Conservation (phyloP, 1,140 invertebrate genomes). For the Zaprionus camerounensis region DNA sequence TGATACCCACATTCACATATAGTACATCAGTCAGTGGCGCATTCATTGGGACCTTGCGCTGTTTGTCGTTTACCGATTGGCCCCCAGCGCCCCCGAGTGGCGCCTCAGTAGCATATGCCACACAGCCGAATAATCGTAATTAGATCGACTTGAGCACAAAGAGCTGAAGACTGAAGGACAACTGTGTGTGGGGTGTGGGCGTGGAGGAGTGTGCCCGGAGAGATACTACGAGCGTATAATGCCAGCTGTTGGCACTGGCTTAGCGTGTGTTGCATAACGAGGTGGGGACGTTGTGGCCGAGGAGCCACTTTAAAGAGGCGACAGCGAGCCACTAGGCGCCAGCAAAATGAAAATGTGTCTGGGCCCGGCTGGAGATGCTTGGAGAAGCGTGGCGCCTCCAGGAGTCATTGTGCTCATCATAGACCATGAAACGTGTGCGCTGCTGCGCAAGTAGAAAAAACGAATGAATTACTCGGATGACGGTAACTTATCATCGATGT, state of each 20-base stretch:
- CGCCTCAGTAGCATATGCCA: constrained; percentile 64
- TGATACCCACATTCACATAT: neutral
- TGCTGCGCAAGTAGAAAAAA: neutral
- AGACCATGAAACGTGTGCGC: neutral
- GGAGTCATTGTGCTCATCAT: constrained; percentile 24
- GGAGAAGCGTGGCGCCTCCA: constrained; percentile 4
- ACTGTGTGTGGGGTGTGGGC: constrained; percentile 17
- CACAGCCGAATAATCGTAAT: constrained; percentile 62
- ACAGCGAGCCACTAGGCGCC: constrained; percentile 32
- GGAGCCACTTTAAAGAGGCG: constrained; percentile 33
- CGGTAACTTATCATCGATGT: neutral
- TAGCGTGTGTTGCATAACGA: constrained; percentile 26
- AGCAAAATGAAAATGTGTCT: constrained; percentile 38
- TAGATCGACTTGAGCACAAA: constrained; percentile 63
- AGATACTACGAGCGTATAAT: constrained; percentile 12
- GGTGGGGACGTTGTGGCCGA: neutral
- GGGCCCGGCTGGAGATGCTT: constrained; percentile 29
- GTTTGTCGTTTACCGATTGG: neutral
- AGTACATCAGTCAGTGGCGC: neutral
- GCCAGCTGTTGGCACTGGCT: constrained; percentile 27
- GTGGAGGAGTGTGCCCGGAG: neutral
- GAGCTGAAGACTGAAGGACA: constrained; percentile 14
- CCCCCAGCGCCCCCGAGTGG: constrained; percentile 23
- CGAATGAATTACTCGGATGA: neutral
- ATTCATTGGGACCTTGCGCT: constrained; percentile 10